A percentile compares a stretch with the other conserved stretches of the same genome.
Conservation (phyloP, 1,140 invertebrate species). For the Lethrus apterus region DNA sequence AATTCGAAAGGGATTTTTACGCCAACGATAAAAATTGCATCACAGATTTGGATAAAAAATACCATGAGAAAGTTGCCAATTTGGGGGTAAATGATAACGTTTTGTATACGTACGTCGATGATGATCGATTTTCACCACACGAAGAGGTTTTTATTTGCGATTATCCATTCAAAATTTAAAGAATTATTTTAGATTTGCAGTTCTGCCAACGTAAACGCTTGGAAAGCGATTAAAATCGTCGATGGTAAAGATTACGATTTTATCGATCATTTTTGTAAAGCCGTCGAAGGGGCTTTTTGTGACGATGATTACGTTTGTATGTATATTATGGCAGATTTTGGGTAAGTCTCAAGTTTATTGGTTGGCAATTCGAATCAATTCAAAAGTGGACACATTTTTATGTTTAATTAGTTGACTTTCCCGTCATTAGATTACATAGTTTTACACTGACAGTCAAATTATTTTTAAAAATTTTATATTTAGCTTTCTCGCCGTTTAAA, state of each 20-base stretch:
- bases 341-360: conserved; percentile 26
- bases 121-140: conserved; percentile 21
- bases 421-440: too few species aligned
- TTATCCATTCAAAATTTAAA: too few species aligned
- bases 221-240: too few species aligned
- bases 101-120: conserved; percentile 27
- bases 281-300: conserved; percentile 18
- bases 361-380: too few species aligned
- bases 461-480: too few species aligned
- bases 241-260: conserved; percentile 16
- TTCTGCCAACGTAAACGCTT: too few species aligned
- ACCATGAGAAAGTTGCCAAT: conserved; percentile 25
- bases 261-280: conserved; percentile 12
- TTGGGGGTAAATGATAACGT: conserved; percentile 13
- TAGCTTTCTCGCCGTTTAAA: too few species aligned
- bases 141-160: conserved; percentile 5
- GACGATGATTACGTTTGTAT: conserved; percentile 20
- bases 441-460: too few species aligned
- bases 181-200: too few species aligned
- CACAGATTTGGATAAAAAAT: conserved; percentile 32
- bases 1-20: conserved; percentile 29
- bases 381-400: too few species aligned
- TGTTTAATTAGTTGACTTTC: too few species aligned
- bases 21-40: conserved; percentile 29
- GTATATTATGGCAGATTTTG: conserved; percentile 35